phyloP scores from a whole-genome alignment of 2,797 vertebrate genomes.

The Valencia hispanica region DNA sequence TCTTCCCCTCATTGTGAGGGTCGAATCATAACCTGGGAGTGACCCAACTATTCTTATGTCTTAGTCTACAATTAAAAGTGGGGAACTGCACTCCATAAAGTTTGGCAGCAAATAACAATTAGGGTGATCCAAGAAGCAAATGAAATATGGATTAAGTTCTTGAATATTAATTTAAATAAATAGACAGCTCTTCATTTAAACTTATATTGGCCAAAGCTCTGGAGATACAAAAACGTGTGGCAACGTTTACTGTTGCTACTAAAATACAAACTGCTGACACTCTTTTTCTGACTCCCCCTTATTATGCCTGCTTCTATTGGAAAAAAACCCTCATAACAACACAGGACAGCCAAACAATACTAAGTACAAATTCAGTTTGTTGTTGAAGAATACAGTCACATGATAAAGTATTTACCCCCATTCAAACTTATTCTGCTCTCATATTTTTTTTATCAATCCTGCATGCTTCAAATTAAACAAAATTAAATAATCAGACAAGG shows the following conservation, averaged over 20 bases:
- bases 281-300: slow-evolving; percentile 44
- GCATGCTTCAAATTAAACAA: background rate
- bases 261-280: slow-evolving; percentile 44
- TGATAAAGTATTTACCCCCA: background rate
- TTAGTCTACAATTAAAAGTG: background rate
- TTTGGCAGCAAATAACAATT: background rate
- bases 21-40: background rate
- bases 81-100: background rate
- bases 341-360: background rate
- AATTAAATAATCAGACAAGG: background rate
- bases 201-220: background rate
- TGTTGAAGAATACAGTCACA: background rate
- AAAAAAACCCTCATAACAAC: slow-evolving; percentile 24
- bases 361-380: background rate
- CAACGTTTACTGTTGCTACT: slow-evolving; percentile 13
- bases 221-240: slow-evolving; percentile 10
- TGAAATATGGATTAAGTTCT: background rate
- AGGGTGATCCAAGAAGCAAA: background rate
- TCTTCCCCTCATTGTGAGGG: background rate
- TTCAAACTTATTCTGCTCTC: background rate
- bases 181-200: background rate
- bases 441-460: background rate
- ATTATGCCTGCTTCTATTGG: slow-evolving; percentile 25
- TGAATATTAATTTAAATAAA: background rate
- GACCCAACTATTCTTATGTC: background rate